Evolutionary conservation across 2,797 vertebrate genomes (phyloP).

Genomic region (Arnoldichthys spilopterus): DNA sequence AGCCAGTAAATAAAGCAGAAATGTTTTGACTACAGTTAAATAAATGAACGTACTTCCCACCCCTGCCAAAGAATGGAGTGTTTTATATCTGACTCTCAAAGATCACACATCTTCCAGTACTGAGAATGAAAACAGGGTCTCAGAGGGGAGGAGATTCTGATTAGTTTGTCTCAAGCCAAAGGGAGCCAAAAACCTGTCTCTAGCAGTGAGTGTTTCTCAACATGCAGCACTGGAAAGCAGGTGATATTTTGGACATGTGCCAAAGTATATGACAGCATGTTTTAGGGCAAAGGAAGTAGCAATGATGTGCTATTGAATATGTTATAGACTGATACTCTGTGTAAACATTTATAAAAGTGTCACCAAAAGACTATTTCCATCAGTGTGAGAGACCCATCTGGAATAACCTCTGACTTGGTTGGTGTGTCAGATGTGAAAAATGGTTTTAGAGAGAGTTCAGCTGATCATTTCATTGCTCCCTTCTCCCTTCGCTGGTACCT

Average conservation of each 20-base stretch:
- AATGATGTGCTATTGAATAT: neutral
- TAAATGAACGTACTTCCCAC: conserved; percentile 6
- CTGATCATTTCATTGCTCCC: neutral
- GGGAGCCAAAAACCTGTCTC: neutral
- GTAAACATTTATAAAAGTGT: conserved; percentile 11
- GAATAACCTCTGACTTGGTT: conserved; percentile 15
- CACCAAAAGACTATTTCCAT: conserved; percentile 4
- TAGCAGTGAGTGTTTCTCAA: neutral
- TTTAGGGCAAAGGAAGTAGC: neutral
- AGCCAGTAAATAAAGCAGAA: neutral
- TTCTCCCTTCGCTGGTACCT: neutral
- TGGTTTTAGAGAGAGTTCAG: conserved; percentile 10
- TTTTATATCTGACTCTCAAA: conserved; percentile 27
- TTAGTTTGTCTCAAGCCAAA: neutral
- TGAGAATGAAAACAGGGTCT: conserved; percentile 2
- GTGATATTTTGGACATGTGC: neutral
- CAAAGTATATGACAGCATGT: neutral
- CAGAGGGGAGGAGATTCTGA: conserved; percentile 5
- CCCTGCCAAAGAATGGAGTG: conserved; percentile 10
- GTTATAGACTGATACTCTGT: conserved; percentile 5
- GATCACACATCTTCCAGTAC: conserved; percentile 2
- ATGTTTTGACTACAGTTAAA: neutral
- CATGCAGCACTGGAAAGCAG: neutral
- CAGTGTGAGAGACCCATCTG: conserved; percentile 4
- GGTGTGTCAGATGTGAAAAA: conserved; percentile 14